phyloP scores from a whole-genome alignment of 1,140 invertebrate species.

The Mactra quadrangularis region DNA sequence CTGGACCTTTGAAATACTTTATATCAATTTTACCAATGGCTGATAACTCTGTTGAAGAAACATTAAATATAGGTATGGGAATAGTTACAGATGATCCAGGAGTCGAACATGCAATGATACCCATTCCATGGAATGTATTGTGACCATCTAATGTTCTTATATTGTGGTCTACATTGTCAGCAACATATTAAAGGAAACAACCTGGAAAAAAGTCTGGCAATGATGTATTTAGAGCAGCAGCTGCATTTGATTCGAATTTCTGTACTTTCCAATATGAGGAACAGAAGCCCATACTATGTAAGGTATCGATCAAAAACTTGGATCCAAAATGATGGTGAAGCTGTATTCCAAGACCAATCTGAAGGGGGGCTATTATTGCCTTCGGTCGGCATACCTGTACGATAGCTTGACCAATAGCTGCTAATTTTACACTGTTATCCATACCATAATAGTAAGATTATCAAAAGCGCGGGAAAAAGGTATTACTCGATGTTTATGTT shows the following conservation, averaged over 20 bases:
- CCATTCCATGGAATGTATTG: conserved; percentile 70
- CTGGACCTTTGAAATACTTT: neutral
- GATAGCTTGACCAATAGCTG: conserved; percentile 70
- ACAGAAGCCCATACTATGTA: conserved; percentile 67
- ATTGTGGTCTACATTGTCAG: conserved; percentile 72
- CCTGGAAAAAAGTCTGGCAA: conserved; percentile 20
- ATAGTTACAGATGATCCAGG: conserved; percentile 37
- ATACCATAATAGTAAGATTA: too few relatives aligned
- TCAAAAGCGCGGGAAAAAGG: too few relatives aligned
- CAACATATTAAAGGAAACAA: conserved; percentile 68
- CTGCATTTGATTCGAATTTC: conserved; percentile 60
- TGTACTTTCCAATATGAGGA: conserved; percentile 68
- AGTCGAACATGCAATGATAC: conserved; percentile 58
- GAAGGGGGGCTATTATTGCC: conserved; percentile 68
- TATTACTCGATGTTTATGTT: too few relatives aligned
- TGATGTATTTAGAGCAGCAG: conserved; percentile 25
- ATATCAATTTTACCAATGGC: conserved; percentile 5
- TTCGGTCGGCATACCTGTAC: conserved; percentile 69
- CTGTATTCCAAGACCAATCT: conserved; percentile 70
- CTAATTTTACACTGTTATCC: conserved; percentile 57
- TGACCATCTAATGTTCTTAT: conserved; percentile 50
- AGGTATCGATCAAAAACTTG: conserved; percentile 66
- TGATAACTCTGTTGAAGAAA: conserved; percentile 26
- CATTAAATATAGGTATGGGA: conserved; percentile 40
- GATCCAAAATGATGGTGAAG: conserved; percentile 71